A percentile compares a stretch with the other conserved stretches of the same genome.
Conservation (phyloP, 2,888 invertebrate species). For the Callosobruchus maculatus region DNA sequence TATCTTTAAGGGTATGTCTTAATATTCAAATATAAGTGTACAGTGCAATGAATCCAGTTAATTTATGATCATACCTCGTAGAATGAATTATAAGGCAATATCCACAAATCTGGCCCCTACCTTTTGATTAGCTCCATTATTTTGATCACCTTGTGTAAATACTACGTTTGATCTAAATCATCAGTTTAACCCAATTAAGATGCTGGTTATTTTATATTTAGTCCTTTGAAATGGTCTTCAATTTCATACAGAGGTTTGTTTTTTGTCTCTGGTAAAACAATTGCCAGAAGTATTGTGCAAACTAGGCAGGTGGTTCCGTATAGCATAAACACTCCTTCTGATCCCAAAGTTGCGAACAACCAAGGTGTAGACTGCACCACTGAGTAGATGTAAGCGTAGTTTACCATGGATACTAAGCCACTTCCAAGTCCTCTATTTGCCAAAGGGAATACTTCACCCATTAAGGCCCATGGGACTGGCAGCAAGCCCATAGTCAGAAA, state of each 20-base stretch:
- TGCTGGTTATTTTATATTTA: not conserved
- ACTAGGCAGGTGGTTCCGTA: conserved; percentile 58
- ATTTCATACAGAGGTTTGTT: conserved; percentile 65
- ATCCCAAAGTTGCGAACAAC: conserved; percentile 55
- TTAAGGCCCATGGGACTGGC: conserved; percentile 70
- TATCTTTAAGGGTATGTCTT: no score
- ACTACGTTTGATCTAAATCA: no score
- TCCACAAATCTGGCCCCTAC: no score
- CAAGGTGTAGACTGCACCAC: conserved; percentile 64
- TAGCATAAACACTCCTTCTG: conserved; percentile 56
- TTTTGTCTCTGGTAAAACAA: conserved; percentile 64
- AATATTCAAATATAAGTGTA: no score
- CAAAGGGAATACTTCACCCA: conserved; percentile 66
- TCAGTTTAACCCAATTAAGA: no score
- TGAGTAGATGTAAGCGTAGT: conserved; percentile 60
- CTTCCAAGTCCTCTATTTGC: conserved; percentile 59
- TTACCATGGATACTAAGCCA: conserved; percentile 60
- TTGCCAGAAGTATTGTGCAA: conserved; percentile 57
- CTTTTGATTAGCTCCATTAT: no score
- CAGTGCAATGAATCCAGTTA: no score
- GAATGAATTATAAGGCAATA: no score
- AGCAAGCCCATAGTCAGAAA: conserved; percentile 60
- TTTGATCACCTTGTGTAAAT: no score
- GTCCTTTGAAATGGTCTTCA: conserved; percentile 53
- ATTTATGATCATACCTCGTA: no score